Percentiles rank a stretch among this genome's conserved stretches.
Conservation (phyloP, 2,888 invertebrate species). For the Lordiphosa fenestrarum region DNA sequence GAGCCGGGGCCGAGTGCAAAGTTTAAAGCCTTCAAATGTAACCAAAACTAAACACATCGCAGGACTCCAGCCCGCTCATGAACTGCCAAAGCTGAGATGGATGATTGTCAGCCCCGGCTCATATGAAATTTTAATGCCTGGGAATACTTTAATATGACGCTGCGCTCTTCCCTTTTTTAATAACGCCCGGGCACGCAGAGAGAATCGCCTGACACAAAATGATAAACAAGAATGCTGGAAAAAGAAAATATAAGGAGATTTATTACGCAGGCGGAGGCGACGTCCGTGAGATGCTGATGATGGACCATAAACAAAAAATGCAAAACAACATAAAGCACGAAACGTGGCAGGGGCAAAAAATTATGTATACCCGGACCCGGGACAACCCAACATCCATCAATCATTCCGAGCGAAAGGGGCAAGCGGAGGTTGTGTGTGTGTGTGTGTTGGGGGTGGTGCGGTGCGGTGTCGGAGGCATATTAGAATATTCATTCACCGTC, state of each 20-base stretch:
- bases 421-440: conserved; percentile 49
- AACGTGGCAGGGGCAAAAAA: conserved; percentile 32
- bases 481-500: conserved; percentile 70
- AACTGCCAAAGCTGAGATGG: conserved; percentile 69
- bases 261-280: conserved; percentile 63
- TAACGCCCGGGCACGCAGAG: conserved; percentile 55
- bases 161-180: conserved; percentile 55
- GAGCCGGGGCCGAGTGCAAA: no score
- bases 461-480: conserved; percentile 30
- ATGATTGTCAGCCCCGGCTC: conserved; percentile 44
- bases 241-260: conserved; percentile 58
- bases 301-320: conserved; percentile 67
- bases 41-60: conserved; percentile 9
- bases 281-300: conserved; percentile 55
- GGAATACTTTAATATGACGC: conserved; percentile 71
- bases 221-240: conserved; percentile 61
- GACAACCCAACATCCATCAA: conserved; percentile 66
- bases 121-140: conserved; percentile 71
- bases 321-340: conserved; percentile 53
- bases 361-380: conserved; percentile 34
- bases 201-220: conserved; percentile 73
- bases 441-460: conserved; percentile 9
- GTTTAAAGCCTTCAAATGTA: no score
- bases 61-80: conserved; percentile 67
- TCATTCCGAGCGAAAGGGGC: conserved; percentile 72